phyloP scores from a whole-genome alignment of 2,888 invertebrate species.

The Chorisops tibialis region DNA sequence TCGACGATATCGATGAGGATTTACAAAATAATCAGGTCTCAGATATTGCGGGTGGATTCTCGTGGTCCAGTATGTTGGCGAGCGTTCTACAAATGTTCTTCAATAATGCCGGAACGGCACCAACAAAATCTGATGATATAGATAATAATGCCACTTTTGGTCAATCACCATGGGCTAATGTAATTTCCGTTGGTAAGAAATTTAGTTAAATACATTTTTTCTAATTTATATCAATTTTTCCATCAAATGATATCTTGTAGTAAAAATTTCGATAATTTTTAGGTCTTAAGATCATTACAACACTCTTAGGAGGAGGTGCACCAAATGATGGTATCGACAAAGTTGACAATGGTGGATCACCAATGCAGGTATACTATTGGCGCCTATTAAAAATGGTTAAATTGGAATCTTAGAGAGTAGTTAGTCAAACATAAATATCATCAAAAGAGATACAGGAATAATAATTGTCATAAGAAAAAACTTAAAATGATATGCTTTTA shows the following conservation, averaged over 20 bases:
- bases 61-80: conserved; percentile 83
- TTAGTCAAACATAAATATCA: neutral
- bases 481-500: no score
- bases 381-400: neutral
- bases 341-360: conserved; percentile 81
- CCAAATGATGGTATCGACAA: conserved; percentile 83
- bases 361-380: conserved; percentile 75
- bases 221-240: neutral
- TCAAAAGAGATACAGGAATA: neutral
- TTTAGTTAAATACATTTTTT: no score
- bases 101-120: conserved; percentile 61
- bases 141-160: conserved; percentile 65
- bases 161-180: conserved; percentile 83
- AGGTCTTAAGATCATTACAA: conserved; percentile 78
- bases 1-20: conserved; percentile 79
- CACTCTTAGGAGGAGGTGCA: conserved; percentile 73
- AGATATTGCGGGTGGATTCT: conserved; percentile 64
- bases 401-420: neutral
- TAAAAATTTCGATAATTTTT: neutral
- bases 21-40: conserved; percentile 77
- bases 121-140: conserved; percentile 75
- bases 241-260: neutral
- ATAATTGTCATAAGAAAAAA: neutral
- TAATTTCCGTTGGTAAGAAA: conserved; percentile 67
- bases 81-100: conserved; percentile 87